A percentile compares a stretch with the other conserved stretches of the same genome.
phyloP scores from a whole-genome alignment of 2,797 vertebrate species.

The Fratercula arctica region DNA sequence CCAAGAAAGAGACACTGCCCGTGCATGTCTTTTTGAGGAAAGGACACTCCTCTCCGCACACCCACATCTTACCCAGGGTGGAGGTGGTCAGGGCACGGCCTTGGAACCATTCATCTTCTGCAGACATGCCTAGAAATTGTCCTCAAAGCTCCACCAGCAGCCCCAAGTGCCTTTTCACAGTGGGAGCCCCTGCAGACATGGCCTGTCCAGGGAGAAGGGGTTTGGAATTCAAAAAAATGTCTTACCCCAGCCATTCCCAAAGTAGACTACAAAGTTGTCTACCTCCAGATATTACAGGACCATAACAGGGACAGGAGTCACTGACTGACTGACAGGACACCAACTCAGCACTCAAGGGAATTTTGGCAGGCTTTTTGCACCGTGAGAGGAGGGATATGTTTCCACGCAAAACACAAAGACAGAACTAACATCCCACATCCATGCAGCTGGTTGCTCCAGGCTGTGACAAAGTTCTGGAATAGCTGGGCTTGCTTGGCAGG shows the following conservation, averaged over 20 bases:
- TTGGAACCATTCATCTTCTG: not conserved
- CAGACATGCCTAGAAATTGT: not conserved
- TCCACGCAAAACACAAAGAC: not conserved
- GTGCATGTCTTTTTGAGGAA: rapidly evolving
- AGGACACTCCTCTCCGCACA: not conserved
- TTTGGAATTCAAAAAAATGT: not conserved
- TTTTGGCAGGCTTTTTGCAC: not conserved
- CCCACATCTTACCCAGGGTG: not conserved
- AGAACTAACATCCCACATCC: not conserved
- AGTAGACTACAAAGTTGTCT: rapidly evolving
- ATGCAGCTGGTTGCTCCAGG: not conserved
- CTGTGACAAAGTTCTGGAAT: not conserved
- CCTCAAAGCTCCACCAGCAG: not conserved
- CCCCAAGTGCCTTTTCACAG: not conserved
- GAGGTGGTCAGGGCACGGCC: not conserved
- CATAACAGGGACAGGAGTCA: rapidly evolving
- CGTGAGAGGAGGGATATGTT: not conserved
- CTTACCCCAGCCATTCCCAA: not conserved
- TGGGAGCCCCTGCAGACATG: not conserved
- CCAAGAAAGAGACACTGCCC: not conserved
- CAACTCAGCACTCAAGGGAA: not conserved
- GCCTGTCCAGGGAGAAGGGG: not conserved
- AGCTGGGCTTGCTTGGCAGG: not conserved
- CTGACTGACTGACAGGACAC: not conserved
- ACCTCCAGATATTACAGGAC: not conserved